A percentile compares a stretch with the other conserved stretches of the same genome.
Conservation (phyloP, 92 coral and sea anemone species). For the Phenganax subtilis region DNA sequence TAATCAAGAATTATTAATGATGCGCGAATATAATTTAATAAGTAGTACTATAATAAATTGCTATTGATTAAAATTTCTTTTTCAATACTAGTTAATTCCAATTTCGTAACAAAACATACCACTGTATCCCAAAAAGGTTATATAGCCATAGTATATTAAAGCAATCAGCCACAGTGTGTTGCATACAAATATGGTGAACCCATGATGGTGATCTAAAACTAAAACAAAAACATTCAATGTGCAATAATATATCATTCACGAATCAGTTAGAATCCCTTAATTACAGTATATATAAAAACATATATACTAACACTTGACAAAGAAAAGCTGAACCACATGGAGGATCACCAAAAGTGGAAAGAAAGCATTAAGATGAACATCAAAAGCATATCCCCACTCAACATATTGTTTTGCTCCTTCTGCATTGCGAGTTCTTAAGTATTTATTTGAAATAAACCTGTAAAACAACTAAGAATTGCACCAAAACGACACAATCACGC, state of each 20-base stretch:
- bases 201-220: slow-evolving; percentile 79
- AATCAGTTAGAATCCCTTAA: too few relatives aligned
- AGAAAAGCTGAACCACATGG: slow-evolving; percentile 92
- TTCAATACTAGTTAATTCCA: background rate
- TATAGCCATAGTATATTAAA: slow-evolving; percentile 82
- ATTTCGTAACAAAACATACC: slow-evolving; percentile 50
- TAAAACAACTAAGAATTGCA: background rate
- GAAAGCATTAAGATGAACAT: slow-evolving; percentile 95
- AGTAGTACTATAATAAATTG: background rate
- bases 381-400: slow-evolving; percentile 99
- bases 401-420: slow-evolving; percentile 79
- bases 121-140: slow-evolving; percentile 93
- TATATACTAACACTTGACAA: slow-evolving; percentile 81
- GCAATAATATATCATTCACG: too few relatives aligned
- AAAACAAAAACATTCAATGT: slow-evolving; percentile 18
- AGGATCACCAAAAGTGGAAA: slow-evolving; percentile 85
- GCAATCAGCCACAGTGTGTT: slow-evolving; percentile 91
- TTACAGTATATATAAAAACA: too few relatives aligned
- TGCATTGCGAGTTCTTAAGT: slow-evolving; percentile 64
- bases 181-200: slow-evolving; percentile 68
- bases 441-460: slow-evolving; percentile 86
- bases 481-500: background rate
- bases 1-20: too few relatives aligned
- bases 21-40: too few relatives aligned
- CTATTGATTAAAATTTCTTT: background rate